Evolutionary conservation across 1,140 invertebrate species (phyloP).

Genomic region (Pissodes strobi): DNA sequence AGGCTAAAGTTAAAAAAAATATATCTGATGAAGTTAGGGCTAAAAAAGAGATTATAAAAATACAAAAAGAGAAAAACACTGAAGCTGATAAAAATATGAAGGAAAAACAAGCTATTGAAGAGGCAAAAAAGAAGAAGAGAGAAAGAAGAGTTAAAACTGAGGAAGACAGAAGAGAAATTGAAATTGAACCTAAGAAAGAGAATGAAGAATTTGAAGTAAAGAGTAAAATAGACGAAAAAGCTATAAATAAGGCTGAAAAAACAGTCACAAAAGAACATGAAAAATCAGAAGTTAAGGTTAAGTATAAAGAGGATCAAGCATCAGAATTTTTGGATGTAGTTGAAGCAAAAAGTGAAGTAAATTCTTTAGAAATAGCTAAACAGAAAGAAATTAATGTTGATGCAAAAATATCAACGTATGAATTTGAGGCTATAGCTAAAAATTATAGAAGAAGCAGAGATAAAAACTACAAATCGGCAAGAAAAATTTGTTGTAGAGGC

Average conservation of each 20-base stretch:
- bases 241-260: no score
- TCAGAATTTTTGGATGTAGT: no score
- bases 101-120: constrained; percentile 39
- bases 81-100: no score
- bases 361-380: constrained; percentile 1
- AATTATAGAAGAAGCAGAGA: constrained; percentile 3
- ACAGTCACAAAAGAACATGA: no score
- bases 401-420: no score
- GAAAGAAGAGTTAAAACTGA: constrained; percentile 38
- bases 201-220: not conserved
- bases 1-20: no score
- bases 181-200: constrained; percentile 23
- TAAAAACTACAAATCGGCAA: constrained; percentile 12
- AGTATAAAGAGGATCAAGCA: no score
- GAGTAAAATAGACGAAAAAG: no score
- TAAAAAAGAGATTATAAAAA: constrained; percentile 37
- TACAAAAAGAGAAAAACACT: no score
- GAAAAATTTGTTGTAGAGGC: constrained; percentile 10
- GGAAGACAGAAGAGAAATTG: constrained; percentile 37
- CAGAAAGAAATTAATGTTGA: no score
- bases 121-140: constrained; percentile 35
- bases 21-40: not conserved
- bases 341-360: no score
- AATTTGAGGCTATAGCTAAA: constrained; percentile 11
- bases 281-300: no score